These are phyloP conservation scores for Lepeophtheirus salmonis DNA, from an alignment of 1,140 invertebrate species.

Conservation along the genomic window DNA sequence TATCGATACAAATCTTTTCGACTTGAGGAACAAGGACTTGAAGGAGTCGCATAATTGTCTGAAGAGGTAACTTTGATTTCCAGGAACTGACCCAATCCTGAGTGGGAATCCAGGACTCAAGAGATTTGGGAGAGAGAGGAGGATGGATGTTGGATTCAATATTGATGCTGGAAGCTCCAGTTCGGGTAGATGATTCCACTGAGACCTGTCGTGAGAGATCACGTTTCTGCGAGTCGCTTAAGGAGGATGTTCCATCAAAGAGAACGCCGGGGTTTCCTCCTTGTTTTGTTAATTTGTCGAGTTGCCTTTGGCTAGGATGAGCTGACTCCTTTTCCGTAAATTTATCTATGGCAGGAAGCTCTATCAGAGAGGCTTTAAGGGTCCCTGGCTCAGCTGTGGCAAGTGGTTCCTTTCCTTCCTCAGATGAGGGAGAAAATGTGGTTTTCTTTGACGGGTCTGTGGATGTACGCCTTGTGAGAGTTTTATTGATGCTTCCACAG, in stretches of 20 bases:
- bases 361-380: slow-evolving; percentile 67
- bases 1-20: slow-evolving; percentile 99
- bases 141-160: too few relatives aligned
- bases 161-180: not conserved
- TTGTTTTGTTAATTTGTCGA: slow-evolving; percentile 25
- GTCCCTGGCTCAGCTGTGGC: slow-evolving; percentile 73
- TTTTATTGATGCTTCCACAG: slow-evolving; percentile 64
- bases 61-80: slow-evolving; percentile 88
- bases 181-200: not conserved
- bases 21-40: slow-evolving; percentile 95
- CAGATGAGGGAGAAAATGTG: slow-evolving; percentile 19
- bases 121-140: slow-evolving; percentile 13
- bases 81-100: slow-evolving; percentile 87
- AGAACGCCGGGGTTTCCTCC: not conserved
- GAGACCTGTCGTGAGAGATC: not conserved
- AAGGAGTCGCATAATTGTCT: slow-evolving; percentile 94
- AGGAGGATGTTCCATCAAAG: not conserved
- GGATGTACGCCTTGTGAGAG: slow-evolving; percentile 44
- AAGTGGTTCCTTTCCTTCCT: slow-evolving; percentile 62
- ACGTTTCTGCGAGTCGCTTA: not conserved
- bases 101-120: slow-evolving; percentile 52
- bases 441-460: slow-evolving; percentile 24
- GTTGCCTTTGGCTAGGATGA: slow-evolving; percentile 38
- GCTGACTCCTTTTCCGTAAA: slow-evolving; percentile 88
- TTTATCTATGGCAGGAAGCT: slow-evolving; percentile 54